Percentiles rank a stretch among this genome's conserved stretches.
phyloP scores from a whole-genome alignment of 2,888 invertebrate species.

The Brassicogethes aeneus region DNA sequence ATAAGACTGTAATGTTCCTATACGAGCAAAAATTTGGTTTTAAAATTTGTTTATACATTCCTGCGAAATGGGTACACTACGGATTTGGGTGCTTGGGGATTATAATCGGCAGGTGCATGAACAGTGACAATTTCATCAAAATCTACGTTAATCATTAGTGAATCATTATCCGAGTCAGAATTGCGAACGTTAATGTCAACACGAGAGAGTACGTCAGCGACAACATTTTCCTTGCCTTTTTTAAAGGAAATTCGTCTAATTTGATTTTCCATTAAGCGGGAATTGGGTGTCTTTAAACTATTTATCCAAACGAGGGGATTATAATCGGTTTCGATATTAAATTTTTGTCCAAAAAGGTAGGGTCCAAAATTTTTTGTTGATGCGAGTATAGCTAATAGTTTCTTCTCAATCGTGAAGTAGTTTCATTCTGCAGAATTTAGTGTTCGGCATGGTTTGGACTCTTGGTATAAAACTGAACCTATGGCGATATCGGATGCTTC shows the following conservation, averaged over 20 bases:
- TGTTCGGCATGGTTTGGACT: constrained; percentile 15
- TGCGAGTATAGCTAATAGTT: no score
- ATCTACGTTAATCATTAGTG: not conserved
- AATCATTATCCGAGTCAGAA: not conserved
- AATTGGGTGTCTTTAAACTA: no score
- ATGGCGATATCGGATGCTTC: constrained; percentile 17
- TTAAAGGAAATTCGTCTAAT: no score
- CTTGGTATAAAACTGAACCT: constrained; percentile 17
- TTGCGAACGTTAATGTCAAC: not conserved
- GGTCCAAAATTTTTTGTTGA: no score
- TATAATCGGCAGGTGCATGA: not conserved
- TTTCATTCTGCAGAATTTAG: no score
- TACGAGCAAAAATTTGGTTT: constrained; percentile 1
- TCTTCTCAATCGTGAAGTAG: no score
- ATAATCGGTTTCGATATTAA: no score
- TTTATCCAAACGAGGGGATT: no score
- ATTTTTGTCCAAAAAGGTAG: no score
- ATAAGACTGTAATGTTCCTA: not conserved
- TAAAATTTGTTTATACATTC: constrained; percentile 1
- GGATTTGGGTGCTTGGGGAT: no score
- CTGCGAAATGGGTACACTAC: not conserved
- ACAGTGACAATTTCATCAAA: not conserved
- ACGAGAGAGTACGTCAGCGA: not conserved
- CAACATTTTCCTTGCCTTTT: no score
- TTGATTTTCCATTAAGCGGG: no score